phyloP scores from a whole-genome alignment of 2,113 vertebrate genomes.

The Gymnogyps californianus region DNA sequence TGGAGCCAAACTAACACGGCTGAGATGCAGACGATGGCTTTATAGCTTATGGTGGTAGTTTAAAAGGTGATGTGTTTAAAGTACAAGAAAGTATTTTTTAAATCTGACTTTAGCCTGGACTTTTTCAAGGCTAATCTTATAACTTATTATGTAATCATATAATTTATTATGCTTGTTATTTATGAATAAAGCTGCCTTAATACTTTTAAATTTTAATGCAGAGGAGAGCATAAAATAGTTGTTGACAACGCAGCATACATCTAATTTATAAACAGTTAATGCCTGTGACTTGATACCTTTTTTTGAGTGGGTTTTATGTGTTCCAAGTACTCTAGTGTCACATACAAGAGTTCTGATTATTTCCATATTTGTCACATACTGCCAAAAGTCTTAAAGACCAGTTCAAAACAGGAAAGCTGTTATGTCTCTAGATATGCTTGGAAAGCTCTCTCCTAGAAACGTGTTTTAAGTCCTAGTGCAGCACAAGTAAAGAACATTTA shows the following conservation, averaged over 20 bases:
- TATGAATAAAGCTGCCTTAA: neutral
- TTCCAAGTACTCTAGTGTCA: conserved; percentile 39
- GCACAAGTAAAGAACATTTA: conserved; percentile 20
- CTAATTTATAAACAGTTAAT: conserved; percentile 23
- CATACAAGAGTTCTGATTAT: conserved; percentile 42
- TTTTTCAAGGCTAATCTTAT: neutral
- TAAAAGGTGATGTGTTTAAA: neutral
- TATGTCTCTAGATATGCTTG: conserved; percentile 2
- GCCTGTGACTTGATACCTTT: conserved; percentile 14
- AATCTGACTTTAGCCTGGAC: neutral
- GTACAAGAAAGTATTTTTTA: neutral
- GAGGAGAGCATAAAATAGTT: neutral
- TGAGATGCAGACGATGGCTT: neutral
- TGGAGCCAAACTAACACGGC: neutral
- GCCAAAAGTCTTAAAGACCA: conserved; percentile 46
- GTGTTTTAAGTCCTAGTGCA: neutral
- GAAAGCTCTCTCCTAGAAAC: neutral
- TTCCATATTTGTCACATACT: conserved; percentile 53
- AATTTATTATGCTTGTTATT: neutral
- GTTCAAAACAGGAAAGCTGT: conserved; percentile 28
- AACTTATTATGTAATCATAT: neutral
- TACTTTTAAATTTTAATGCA: neutral
- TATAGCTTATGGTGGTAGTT: neutral
- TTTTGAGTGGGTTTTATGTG: neutral
- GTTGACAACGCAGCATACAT: neutral